A percentile compares a stretch with the other conserved stretches of the same genome.
Evolutionary conservation across 2,797 vertebrate genomes (phyloP).

Genomic region (Garrulus glandarius): DNA sequence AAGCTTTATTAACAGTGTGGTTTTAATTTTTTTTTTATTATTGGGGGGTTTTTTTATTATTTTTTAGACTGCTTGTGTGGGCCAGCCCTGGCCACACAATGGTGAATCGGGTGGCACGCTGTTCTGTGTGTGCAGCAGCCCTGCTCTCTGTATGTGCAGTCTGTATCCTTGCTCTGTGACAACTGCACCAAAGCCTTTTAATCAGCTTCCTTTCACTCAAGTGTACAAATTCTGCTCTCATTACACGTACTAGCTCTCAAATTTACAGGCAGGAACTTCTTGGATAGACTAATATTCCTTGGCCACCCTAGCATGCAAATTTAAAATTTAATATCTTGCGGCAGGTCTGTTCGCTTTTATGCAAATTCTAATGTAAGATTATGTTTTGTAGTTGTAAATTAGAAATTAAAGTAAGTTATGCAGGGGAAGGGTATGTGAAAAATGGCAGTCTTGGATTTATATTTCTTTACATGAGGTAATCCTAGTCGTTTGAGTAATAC

Average conservation of each 20-base stretch:
- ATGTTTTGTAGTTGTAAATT: slow-evolving; percentile 70
- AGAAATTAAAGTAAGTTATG: slow-evolving; percentile 58
- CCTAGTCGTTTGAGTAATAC: neutral
- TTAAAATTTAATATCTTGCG: slow-evolving; percentile 73
- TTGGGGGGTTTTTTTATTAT: neutral
- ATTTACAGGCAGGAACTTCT: slow-evolving; percentile 70
- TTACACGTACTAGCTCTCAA: slow-evolving; percentile 58
- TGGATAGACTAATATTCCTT: slow-evolving; percentile 69
- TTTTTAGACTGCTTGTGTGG: neutral
- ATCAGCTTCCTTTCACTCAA: slow-evolving; percentile 71
- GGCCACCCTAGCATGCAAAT: slow-evolving; percentile 71
- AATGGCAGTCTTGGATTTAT: slow-evolving; percentile 30
- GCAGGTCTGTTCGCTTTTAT: slow-evolving; percentile 73
- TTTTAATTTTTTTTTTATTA: neutral
- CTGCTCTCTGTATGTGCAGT: neutral
- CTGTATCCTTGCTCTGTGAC: neutral
- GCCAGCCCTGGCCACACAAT: neutral
- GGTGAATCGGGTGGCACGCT: neutral
- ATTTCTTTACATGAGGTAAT: slow-evolving; percentile 3
- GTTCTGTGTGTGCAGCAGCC: neutral
- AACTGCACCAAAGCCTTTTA: slow-evolving; percentile 48
- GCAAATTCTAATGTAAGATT: slow-evolving; percentile 69
- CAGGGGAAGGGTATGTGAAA: neutral
- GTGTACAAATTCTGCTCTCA: slow-evolving; percentile 70
- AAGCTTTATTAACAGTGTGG: neutral